Evolutionary conservation across 1,140 invertebrate species (phyloP), one percentile per base, ranked within the genome.

Genomic region (Apis laboriosa): DNA sequence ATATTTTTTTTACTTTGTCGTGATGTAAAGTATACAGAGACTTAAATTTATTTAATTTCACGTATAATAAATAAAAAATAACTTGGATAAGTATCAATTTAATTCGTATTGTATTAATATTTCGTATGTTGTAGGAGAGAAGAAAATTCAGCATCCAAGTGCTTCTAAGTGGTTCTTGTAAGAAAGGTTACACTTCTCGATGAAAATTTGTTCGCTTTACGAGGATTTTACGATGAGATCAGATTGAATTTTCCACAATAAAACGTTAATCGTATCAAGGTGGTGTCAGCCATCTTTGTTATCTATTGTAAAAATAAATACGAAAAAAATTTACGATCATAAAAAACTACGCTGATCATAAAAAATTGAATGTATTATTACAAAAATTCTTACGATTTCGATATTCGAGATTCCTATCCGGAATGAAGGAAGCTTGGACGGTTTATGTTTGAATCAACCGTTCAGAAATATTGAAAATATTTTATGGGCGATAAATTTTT

Each of bases 181-280:
- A 43, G 21, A 15, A 70, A 71, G 24, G 73, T 80, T 60, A 34
- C 77, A 19, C 8, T 9, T 15, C 15, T 55, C 56, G 43, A 84
- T 70, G 61, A 84, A 4, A 43, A 43, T 43, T 43, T 43, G 19
- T 21, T 24, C 13, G 28, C 17, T 63, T 79, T 68, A 79, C 78
- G 78, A 80, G 70, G 7, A 28, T 73, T 80, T 73, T 60, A 80
- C 78, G 78, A 34, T 34, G 2, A 55, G 43, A 9, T 19, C 58
- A 21, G 53, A 73, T 73, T 51, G 56, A 12, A n/a, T 34, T 28
- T 51, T 15, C 13, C 34, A 43, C 49, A 12, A 7, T 43, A 19
- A 53, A 3, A 24, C 43, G 53, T 71, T 43, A n/a, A 28, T 11
- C 43, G 56, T 70, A 51, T 19, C 8, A 17, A 60, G 76, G 64